A percentile compares a stretch with the other conserved stretches of the same genome.
Evolutionary conservation across 2,888 invertebrate genomes (phyloP).

Genomic region (Nephrotoma guestfalica): DNA sequence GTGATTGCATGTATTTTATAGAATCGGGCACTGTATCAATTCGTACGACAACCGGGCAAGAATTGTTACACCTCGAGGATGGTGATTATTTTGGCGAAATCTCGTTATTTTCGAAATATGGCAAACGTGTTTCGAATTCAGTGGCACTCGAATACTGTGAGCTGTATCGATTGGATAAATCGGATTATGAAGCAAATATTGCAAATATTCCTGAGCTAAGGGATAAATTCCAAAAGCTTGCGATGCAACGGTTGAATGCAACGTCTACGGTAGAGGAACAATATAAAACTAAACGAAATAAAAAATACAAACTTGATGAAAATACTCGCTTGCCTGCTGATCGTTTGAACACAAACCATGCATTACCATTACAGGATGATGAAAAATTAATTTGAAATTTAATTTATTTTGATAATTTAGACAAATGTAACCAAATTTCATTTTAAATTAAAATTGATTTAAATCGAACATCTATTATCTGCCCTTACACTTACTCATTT

Average conservation of each 20-base stretch:
- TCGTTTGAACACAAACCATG: too few species aligned
- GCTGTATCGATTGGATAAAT: constrained; percentile 26
- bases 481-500: too few species aligned
- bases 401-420: too few species aligned
- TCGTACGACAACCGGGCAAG: constrained; percentile 43
- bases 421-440: too few species aligned
- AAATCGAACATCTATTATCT: too few species aligned
- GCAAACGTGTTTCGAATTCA: constrained; percentile 26
- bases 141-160: constrained; percentile 31
- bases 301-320: too few species aligned
- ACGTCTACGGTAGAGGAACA: background rate
- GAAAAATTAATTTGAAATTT: too few species aligned
- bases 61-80: constrained; percentile 41
- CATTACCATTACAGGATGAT: too few species aligned
- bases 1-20: constrained; percentile 50
- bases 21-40: constrained; percentile 45
- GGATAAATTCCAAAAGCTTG: background rate
- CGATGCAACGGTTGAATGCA: background rate
- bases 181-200: background rate
- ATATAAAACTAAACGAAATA: too few species aligned
- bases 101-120: constrained; percentile 18
- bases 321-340: too few species aligned
- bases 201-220: background rate
- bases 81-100: constrained; percentile 40
- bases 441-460: too few species aligned